Conservation (phyloP, 2,888 invertebrate species). For the Chrysopilus asiliformis region DNA sequence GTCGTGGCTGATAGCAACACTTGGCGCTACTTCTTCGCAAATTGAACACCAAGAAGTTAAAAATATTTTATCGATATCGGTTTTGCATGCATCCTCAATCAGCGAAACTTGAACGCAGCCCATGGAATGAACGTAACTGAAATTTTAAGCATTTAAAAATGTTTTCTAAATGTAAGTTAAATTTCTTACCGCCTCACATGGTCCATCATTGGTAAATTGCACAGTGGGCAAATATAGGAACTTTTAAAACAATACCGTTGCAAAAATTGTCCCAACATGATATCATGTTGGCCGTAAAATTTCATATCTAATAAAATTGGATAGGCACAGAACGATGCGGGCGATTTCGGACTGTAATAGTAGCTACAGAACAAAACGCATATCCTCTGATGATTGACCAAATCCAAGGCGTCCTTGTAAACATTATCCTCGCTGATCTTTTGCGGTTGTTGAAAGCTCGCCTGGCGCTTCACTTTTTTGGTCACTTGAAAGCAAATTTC, state of each 20-base stretch:
- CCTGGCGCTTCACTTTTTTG: constrained; percentile 22
- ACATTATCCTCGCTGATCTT: constrained; percentile 28
- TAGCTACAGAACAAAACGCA: constrained; percentile 69
- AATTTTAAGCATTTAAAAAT: constrained; percentile 1
- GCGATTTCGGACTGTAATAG: constrained; percentile 28
- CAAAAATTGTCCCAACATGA: constrained; percentile 85
- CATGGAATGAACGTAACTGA: constrained; percentile 70
- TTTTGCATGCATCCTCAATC: constrained; percentile 27
- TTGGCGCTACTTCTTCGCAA: constrained; percentile 49
- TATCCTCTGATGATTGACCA: constrained; percentile 70
- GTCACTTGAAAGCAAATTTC: constrained; percentile 56
- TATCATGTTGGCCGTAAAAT: constrained; percentile 90
- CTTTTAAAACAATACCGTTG: constrained; percentile 83
- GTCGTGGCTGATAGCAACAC: constrained; percentile 60
- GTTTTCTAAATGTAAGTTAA: neutral
- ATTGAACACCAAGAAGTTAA: constrained; percentile 34
- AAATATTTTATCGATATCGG: constrained; percentile 29
- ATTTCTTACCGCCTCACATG: constrained; percentile 56
- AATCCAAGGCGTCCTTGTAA: constrained; percentile 57
- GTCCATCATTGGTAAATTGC: constrained; percentile 72
- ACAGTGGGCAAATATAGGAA: constrained; percentile 67
- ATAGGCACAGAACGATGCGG: constrained; percentile 33
- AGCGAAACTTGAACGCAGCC: constrained; percentile 67
- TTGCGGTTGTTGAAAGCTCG: constrained; percentile 26
- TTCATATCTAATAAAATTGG: constrained; percentile 54